Conservation (phyloP, 2,888 invertebrate genomes). For the Pasiphila rectangulata region DNA sequence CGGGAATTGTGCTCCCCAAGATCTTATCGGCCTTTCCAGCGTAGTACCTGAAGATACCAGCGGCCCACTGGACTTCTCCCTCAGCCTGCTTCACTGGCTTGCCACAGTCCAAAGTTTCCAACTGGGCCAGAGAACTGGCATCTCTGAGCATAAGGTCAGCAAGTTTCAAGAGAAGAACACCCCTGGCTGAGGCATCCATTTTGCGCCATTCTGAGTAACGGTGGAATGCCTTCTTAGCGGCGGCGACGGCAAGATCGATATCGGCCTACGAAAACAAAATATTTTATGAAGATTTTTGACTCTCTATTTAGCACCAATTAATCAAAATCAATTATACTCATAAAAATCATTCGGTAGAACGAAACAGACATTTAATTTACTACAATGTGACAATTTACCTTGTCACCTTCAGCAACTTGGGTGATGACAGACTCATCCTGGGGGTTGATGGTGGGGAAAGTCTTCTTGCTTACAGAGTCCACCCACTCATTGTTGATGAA, state of each 20-base stretch:
- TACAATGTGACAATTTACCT: constrained; percentile 73
- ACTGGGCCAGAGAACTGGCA: constrained; percentile 84
- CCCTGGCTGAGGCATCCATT: constrained; percentile 89
- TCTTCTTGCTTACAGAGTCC: constrained; percentile 90
- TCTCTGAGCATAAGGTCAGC: constrained; percentile 90
- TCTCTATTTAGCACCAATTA: too few species aligned
- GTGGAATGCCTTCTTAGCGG: constrained; percentile 88
- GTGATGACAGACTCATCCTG: constrained; percentile 87
- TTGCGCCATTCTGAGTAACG: constrained; percentile 88
- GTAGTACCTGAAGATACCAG: constrained; percentile 87
- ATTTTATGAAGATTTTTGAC: too few species aligned
- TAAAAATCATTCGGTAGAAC: too few species aligned
- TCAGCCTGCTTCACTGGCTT: constrained; percentile 89
- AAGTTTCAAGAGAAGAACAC: constrained; percentile 84
- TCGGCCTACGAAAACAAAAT: constrained; percentile 82
- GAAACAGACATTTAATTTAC: too few species aligned
- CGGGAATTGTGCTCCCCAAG: constrained; percentile 87
- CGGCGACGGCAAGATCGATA: constrained; percentile 88
- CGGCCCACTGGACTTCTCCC: constrained; percentile 82
- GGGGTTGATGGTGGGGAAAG: constrained; percentile 92
- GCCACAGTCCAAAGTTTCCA: constrained; percentile 96
- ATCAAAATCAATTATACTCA: too few species aligned
- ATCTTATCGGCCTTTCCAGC: constrained; percentile 96
- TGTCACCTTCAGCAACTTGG: constrained; percentile 91
- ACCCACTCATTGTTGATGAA: constrained; percentile 92